Evolutionary conservation across 2,888 invertebrate species (phyloP).

Genomic region (Trilocha varians): DNA sequence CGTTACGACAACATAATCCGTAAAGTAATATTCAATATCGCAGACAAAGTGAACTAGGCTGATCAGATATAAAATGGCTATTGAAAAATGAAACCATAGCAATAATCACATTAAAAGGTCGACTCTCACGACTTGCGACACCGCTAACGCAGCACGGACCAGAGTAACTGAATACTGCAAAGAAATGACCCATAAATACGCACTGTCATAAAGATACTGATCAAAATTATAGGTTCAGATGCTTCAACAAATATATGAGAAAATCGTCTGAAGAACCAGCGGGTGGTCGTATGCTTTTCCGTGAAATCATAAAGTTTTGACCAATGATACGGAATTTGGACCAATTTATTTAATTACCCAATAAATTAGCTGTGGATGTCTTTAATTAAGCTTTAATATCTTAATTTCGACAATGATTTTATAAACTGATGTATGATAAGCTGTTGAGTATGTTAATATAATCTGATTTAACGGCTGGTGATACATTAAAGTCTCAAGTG

Average conservation of each 20-base stretch:
- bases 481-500: too few relatives aligned
- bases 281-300: constrained; percentile 62
- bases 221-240: constrained; percentile 72
- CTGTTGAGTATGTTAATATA: constrained; percentile 35
- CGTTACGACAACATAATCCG: constrained; percentile 28
- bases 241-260: constrained; percentile 67
- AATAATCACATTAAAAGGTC: constrained; percentile 56
- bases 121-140: constrained; percentile 53
- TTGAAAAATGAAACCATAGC: constrained; percentile 67
- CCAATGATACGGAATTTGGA: constrained; percentile 57
- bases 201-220: constrained; percentile 71
- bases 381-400: constrained; percentile 52
- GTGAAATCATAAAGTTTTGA: constrained; percentile 61
- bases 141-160: constrained; percentile 35
- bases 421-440: constrained; percentile 22
- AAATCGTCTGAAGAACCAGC: constrained; percentile 51
- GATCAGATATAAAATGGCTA: constrained; percentile 64
- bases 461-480: constrained; percentile 50
- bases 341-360: constrained; percentile 55
- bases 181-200: constrained; percentile 71
- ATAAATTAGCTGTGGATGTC: constrained; percentile 44
- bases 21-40: constrained; percentile 56
- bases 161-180: constrained; percentile 29
- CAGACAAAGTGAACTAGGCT: constrained; percentile 56
- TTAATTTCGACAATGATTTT: constrained; percentile 47